Evolutionary conservation across 35 echinoderm and acorn worm genomes (phyloP), one percentile per base, ranked within the genome.

Genomic region (Lytechinus variegatus): DNA sequence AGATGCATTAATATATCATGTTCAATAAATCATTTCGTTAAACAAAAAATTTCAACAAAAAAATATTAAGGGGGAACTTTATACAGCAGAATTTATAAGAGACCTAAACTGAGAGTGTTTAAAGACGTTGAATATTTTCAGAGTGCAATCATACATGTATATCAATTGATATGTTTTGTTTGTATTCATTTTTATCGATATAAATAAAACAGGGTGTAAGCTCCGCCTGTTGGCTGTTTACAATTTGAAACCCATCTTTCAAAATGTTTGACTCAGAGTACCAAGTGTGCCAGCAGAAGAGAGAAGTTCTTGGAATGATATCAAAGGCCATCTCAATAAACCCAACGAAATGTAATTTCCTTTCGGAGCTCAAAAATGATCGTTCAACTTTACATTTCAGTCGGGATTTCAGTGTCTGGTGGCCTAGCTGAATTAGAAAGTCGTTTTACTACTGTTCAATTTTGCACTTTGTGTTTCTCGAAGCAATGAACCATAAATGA

Each of bases 321-420:
- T 79, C 66, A 79, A 79, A 79, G 66, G 66, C 66, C 66, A 79
- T 79, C 7, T 79, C 66, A 79, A 79, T 79, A 79, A 79, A 79
- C 66, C 66, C 4, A 79, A 79, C n/a, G 66, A 79, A 79, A 44
- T n/a, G 66, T 79, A 16, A 79, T 79, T 79, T 79, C 19, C 66
- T 6, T 16, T 79, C 66, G n/a, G 13, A 58, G 56, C 56, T 58
- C 56, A 58, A 58, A 58, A 13, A 79, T 24, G 66, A 16, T 79
- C 8, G 66, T 79, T 24, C 14, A 19, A 79, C n/a, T 58, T 58
- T 2, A 58, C 13, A 58, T 58, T 58, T 21, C 66, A 79, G 66
- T 44, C 33, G 33, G 33, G 33, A 44, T 44, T 60, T 79, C 66
- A 79, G 66, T 24, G 19, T 79, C 19, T 79, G 19, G n/a, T n/a